Evolutionary conservation across 2,888 invertebrate species (phyloP).

Genomic region (Chrysodeixis includens): DNA sequence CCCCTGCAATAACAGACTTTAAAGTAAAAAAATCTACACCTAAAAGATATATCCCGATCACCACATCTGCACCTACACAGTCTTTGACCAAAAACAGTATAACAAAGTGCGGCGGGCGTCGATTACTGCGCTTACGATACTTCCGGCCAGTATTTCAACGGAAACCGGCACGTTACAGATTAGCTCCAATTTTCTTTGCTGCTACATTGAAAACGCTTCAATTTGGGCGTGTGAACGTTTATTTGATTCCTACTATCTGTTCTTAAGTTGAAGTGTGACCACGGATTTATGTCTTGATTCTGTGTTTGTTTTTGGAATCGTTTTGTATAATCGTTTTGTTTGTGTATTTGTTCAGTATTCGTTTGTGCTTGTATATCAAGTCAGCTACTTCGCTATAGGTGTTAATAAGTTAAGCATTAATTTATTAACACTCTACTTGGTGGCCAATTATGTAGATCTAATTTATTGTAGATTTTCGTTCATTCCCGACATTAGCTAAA

Average conservation of each 20-base stretch:
- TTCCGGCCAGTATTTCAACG: constrained; percentile 78
- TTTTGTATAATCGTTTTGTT: not conserved
- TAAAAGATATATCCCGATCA: not conserved
- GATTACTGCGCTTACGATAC: constrained; percentile 76
- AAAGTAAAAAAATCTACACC: not conserved
- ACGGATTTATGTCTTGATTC: not conserved
- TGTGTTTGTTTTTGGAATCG: not conserved
- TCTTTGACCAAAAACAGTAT: constrained; percentile 69
- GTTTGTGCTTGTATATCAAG: not conserved
- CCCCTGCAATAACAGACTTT: too few species aligned
- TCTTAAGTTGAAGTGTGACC: constrained; percentile 6
- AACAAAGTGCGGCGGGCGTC: constrained; percentile 70
- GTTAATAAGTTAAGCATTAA: too few species aligned
- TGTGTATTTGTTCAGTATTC: too few species aligned
- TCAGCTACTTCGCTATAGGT: too few species aligned
- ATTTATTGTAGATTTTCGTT: too few species aligned
- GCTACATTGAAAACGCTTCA: constrained; percentile 72
- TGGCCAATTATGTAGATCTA: too few species aligned
- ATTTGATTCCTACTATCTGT: constrained; percentile 20
- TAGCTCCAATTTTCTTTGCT: constrained; percentile 79
- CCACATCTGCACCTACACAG: constrained; percentile 31
- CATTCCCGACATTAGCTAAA: too few species aligned
- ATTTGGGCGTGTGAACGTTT: constrained; percentile 48
- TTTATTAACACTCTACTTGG: too few species aligned
- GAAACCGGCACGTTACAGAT: constrained; percentile 80